phyloP scores from a whole-genome alignment of 2,113 vertebrate species.

The Sphyrna mokarran region DNA sequence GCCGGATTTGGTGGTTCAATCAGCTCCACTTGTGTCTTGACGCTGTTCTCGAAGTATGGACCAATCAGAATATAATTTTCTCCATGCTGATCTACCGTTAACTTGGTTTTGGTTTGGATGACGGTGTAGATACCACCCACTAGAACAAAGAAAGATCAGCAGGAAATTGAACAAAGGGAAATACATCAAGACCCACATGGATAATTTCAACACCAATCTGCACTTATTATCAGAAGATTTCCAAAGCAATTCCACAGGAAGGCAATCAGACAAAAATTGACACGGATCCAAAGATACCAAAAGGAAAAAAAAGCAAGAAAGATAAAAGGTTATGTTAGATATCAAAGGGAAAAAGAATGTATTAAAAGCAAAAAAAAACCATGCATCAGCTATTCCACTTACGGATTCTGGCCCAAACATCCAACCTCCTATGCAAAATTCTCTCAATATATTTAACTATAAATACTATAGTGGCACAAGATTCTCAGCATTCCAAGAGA shows the following conservation, averaged over 20 bases:
- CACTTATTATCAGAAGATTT: too few species aligned
- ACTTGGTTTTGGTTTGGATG: constrained; percentile 85
- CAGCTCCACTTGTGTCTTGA: constrained; percentile 85
- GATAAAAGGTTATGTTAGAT: background rate
- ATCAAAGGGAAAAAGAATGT: background rate
- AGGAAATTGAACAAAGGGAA: background rate
- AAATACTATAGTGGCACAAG: background rate
- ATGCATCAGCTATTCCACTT: background rate
- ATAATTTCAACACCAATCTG: too few species aligned
- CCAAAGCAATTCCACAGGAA: too few species aligned
- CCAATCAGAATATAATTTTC: constrained; percentile 90
- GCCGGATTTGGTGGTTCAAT: constrained; percentile 71
- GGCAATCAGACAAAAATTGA: too few species aligned
- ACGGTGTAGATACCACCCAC: constrained; percentile 91
- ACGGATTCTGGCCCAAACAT: background rate
- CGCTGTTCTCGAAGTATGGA: constrained; percentile 79
- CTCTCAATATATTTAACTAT: background rate
- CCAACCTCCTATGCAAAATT: background rate
- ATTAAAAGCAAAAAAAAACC: background rate
- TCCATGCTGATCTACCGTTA: constrained; percentile 82
- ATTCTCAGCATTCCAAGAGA: background rate
- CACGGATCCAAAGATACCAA: too few species aligned
- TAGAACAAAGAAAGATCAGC: constrained; percentile 42
- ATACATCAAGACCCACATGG: background rate
- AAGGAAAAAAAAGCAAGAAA: background rate